phyloP scores from a whole-genome alignment of 2,113 vertebrate genomes.

The Mellivora capensis region DNA sequence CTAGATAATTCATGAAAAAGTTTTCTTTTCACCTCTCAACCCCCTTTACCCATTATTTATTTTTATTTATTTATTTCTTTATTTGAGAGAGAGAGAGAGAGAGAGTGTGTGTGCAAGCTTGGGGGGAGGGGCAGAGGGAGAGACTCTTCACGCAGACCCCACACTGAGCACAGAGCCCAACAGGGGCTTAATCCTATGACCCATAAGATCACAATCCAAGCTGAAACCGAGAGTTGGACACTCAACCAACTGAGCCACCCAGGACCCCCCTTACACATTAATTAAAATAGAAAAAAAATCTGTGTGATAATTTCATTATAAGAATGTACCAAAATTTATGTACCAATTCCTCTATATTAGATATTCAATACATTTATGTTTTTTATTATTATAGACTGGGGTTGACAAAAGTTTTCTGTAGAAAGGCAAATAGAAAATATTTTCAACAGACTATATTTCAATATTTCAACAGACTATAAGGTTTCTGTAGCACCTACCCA shows the following conservation, averaged over 20 bases:
- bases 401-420: not conserved
- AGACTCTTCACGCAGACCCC: not conserved
- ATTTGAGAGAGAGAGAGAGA: not conserved
- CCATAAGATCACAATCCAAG: not conserved
- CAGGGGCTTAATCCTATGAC: not conserved
- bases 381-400: not conserved
- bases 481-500: not conserved
- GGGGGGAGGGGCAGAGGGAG: not conserved
- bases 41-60: not conserved
- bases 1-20: not conserved
- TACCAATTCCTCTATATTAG: not conserved
- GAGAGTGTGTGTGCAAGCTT: not conserved
- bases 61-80: not conserved
- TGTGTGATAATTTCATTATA: not conserved
- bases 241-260: not conserved
- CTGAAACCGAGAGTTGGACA: not conserved
- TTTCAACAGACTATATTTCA: not conserved
- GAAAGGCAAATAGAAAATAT: not conserved
- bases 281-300: not conserved
- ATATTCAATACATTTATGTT: not conserved
- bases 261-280: not conserved
- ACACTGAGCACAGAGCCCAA: not conserved
- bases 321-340: not conserved
- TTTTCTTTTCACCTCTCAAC: not conserved
- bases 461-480: not conserved